These are phyloP conservation scores for Cremastobaeus sp. DNA, from an alignment of 2,888 invertebrate genomes.

Conservation along the genomic window DNA sequence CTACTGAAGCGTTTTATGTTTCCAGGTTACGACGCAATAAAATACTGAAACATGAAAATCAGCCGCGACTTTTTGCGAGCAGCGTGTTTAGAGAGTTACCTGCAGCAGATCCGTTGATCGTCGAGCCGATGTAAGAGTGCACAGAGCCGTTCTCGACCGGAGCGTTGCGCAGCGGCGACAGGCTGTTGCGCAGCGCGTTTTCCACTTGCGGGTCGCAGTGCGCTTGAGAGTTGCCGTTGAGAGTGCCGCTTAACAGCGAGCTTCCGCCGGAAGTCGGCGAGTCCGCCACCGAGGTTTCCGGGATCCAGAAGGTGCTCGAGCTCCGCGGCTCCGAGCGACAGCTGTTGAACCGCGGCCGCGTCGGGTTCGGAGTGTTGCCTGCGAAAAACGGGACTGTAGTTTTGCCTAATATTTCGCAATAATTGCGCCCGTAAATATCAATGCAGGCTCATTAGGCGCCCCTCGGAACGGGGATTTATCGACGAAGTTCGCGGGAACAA, in stretches of 20 bases:
- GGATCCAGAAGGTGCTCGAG: slow-evolving; percentile 67
- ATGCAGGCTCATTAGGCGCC: no score
- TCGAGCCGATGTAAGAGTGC: slow-evolving; percentile 56
- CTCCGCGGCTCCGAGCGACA: slow-evolving; percentile 79
- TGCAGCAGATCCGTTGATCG: slow-evolving; percentile 63
- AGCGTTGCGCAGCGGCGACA: slow-evolving; percentile 65
- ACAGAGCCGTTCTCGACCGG: slow-evolving; percentile 69
- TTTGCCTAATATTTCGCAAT: no score
- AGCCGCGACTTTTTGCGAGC: no score
- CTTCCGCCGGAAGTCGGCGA: slow-evolving; percentile 68
- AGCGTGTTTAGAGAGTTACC: no score
- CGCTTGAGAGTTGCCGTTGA: slow-evolving; percentile 65
- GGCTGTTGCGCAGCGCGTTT: slow-evolving; percentile 56
- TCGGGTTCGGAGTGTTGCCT: slow-evolving; percentile 80
- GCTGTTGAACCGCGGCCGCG: slow-evolving; percentile 81
- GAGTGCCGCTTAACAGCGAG: slow-evolving; percentile 62
- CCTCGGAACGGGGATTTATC: neutral
- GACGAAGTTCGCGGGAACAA: neutral
- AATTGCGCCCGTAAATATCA: no score
- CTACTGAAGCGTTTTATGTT: no score
- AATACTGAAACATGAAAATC: no score
- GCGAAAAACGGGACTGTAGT: no score
- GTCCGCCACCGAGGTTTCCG: slow-evolving; percentile 65
- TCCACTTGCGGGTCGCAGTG: slow-evolving; percentile 61
- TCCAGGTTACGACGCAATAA: no score